Evolutionary conservation across 2,797 vertebrate genomes (phyloP).

Genomic region (Sebastes alutus): DNA sequence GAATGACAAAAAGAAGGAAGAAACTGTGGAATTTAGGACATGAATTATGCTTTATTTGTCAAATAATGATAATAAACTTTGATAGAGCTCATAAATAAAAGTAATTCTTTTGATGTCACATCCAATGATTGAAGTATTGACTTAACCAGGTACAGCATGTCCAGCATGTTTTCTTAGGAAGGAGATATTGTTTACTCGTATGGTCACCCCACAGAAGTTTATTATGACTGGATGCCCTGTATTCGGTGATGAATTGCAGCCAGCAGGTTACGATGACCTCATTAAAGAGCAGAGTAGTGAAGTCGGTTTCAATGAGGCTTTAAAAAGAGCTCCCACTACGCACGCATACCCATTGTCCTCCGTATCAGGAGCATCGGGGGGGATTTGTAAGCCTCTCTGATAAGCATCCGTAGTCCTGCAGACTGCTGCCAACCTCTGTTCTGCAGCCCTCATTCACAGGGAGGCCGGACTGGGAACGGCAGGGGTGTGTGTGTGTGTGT

Average conservation of each 20-base stretch:
- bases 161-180: constrained; percentile 41
- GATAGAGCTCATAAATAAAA: constrained; percentile 21
- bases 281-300: constrained; percentile 67
- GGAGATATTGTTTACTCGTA: constrained; percentile 25
- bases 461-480: constrained; percentile 59
- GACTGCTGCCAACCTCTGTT: constrained; percentile 78
- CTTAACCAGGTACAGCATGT: constrained; percentile 26
- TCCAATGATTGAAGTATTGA: constrained; percentile 19
- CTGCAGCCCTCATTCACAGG: constrained; percentile 64
- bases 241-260: constrained; percentile 66
- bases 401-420: constrained; percentile 74
- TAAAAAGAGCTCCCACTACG: constrained; percentile 71
- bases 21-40: constrained; percentile 13
- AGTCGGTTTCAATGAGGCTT: constrained; percentile 74
- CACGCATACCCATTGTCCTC: constrained; percentile 81
- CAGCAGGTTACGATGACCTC: constrained; percentile 68
- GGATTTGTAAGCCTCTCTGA: constrained; percentile 77
- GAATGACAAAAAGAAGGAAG: constrained; percentile 29
- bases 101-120: constrained; percentile 4
- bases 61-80: constrained; percentile 24
- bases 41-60: constrained; percentile 8
- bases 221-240: constrained; percentile 56
- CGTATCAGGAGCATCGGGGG: constrained; percentile 78
- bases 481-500: constrained; percentile 36
- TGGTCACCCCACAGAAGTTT: constrained; percentile 53